Conservation (phyloP, 2,113 vertebrate genomes). For the Percina caprodes region DNA sequence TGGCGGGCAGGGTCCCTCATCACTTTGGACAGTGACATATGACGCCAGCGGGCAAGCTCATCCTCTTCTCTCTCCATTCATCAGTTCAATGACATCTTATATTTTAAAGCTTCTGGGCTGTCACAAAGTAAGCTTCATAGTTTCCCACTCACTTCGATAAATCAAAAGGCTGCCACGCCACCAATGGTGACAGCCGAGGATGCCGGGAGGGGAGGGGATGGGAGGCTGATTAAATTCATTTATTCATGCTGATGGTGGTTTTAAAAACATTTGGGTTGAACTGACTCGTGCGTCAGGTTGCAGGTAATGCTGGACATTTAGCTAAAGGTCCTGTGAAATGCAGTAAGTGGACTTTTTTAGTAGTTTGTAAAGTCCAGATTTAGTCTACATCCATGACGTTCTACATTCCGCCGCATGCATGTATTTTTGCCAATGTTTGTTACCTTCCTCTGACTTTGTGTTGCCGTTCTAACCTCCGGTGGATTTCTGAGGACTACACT, state of each 20-base stretch:
- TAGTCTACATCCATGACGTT: too few species aligned
- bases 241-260: background rate
- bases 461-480: too few species aligned
- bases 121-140: constrained; percentile 81
- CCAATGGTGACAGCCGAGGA: constrained; percentile 38
- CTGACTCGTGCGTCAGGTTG: background rate
- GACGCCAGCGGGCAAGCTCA: constrained; percentile 61
- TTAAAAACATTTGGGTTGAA: background rate
- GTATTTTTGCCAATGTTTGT: too few species aligned
- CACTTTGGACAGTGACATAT: constrained; percentile 82
- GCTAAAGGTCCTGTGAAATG: background rate
- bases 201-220: constrained; percentile 23
- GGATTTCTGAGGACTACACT: too few species aligned
- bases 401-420: too few species aligned
- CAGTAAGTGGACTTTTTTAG: background rate
- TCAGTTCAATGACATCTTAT: constrained; percentile 81
- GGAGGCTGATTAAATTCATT: constrained; percentile 9
- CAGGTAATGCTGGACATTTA: background rate
- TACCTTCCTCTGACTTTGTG: too few species aligned
- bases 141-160: constrained; percentile 78
- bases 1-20: constrained; percentile 70
- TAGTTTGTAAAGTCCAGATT: background rate
- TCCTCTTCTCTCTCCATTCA: constrained; percentile 75
- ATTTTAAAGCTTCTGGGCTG: constrained; percentile 81
- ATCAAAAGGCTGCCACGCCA: constrained; percentile 71